phyloP scores from a whole-genome alignment of 2,113 vertebrate genomes.

The Scophthalmus maximus region DNA sequence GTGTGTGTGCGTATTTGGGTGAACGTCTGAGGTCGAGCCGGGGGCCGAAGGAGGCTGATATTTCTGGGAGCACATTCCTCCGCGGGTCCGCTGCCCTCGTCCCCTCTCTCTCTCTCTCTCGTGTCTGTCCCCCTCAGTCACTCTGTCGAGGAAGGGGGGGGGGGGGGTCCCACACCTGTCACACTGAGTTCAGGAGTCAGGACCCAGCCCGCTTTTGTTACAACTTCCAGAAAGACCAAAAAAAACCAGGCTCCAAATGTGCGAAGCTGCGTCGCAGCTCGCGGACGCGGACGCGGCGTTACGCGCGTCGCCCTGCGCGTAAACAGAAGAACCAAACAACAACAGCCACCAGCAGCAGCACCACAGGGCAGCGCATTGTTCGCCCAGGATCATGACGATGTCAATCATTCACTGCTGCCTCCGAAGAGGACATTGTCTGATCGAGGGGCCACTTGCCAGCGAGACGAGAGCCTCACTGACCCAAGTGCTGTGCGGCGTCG shows the following conservation, averaged over 20 bases:
- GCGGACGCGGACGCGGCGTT: too few species aligned
- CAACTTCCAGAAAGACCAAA: too few species aligned
- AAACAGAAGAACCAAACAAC: slow-evolving; percentile 67
- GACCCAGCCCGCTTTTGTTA: too few species aligned
- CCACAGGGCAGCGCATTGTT: slow-evolving; percentile 60
- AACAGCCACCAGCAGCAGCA: slow-evolving; percentile 42
- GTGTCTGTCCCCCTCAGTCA: slow-evolving; percentile 28
- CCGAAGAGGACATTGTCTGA: slow-evolving; percentile 74
- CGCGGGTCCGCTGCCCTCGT: slow-evolving; percentile 41
- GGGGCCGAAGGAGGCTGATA: slow-evolving; percentile 16
- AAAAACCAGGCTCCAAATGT: too few species aligned
- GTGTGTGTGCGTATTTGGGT: background rate
- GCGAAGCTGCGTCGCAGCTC: too few species aligned
- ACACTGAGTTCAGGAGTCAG: too few species aligned
- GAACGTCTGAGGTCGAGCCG: background rate
- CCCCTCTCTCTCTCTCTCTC: background rate
- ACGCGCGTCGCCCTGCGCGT: slow-evolving; percentile 4
- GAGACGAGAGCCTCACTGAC: slow-evolving; percentile 53
- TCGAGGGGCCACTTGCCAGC: slow-evolving; percentile 68
- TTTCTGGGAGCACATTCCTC: slow-evolving; percentile 68
- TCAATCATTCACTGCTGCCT: slow-evolving; percentile 78
- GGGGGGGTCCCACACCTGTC: slow-evolving; percentile 61
- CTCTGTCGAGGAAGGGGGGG: slow-evolving; percentile 6
- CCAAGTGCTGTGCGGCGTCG: slow-evolving; percentile 25
- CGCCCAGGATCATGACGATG: slow-evolving; percentile 69